phyloP scores from a whole-genome alignment of 1,140 invertebrate species.

The Drosophila lini region DNA sequence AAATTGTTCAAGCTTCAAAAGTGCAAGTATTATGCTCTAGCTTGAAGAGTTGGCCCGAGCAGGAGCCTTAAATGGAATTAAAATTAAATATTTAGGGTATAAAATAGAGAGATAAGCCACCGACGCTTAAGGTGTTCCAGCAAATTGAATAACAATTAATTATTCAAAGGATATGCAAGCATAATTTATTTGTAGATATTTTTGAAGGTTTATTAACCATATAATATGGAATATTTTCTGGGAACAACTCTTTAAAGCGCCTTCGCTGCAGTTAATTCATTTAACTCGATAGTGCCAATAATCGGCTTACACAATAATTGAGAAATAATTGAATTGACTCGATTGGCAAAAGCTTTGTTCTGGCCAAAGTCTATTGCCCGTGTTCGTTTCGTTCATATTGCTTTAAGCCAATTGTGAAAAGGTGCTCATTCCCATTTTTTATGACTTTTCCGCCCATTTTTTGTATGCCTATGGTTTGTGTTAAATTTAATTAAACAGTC shows the following conservation, averaged over 20 bases:
- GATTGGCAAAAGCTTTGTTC: slow-evolving; percentile 31
- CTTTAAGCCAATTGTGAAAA: slow-evolving; percentile 40
- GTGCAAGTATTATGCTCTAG: background rate
- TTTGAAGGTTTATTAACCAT: background rate
- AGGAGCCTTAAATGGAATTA: background rate
- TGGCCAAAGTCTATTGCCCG: slow-evolving; percentile 28
- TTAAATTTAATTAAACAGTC: slow-evolving; percentile 75
- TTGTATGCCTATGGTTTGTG: slow-evolving; percentile 39
- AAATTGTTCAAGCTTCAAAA: slow-evolving; percentile 14
- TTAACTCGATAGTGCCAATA: slow-evolving; percentile 37
- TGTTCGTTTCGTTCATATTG: slow-evolving; percentile 16
- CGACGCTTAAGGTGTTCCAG: background rate
- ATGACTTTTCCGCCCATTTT: background rate
- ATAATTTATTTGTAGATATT: background rate
- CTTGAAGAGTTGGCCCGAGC: background rate
- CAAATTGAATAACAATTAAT: slow-evolving; percentile 7
- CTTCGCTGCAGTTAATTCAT: slow-evolving; percentile 39
- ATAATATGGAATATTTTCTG: slow-evolving; percentile 14
- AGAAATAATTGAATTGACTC: slow-evolving; percentile 49
- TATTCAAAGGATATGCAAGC: background rate
- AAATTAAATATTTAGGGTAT: slow-evolving; percentile 18
- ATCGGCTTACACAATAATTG: slow-evolving; percentile 49
- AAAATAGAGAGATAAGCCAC: slow-evolving; percentile 5
- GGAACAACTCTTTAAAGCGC: background rate
- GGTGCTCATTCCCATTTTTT: background rate